A percentile compares a stretch with the other conserved stretches of the same genome.
phyloP scores from a whole-genome alignment of 2,113 vertebrate genomes.

The Cyphomyrus plagiostoma region DNA sequence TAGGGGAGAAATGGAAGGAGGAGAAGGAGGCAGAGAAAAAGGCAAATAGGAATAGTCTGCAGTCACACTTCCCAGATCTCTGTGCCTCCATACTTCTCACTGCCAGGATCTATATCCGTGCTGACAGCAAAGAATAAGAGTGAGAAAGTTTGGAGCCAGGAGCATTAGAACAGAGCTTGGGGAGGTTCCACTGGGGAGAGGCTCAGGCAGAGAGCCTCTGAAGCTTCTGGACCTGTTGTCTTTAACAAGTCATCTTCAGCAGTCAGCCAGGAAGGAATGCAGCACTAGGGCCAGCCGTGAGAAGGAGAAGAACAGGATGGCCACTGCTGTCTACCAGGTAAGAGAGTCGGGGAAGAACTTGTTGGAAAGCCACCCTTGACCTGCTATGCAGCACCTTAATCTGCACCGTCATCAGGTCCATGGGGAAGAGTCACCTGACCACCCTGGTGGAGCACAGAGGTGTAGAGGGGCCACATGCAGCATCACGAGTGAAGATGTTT shows the following conservation, averaged over 20 bases:
- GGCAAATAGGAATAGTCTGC: neutral
- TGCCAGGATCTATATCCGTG: neutral
- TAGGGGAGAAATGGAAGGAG: slow-evolving; percentile 16
- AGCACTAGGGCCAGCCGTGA: neutral
- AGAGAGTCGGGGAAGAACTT: slow-evolving; percentile 16
- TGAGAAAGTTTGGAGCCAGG: neutral
- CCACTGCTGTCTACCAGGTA: slow-evolving; percentile 47
- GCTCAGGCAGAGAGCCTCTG: neutral
- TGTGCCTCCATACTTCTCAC: neutral
- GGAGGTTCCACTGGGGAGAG: neutral
- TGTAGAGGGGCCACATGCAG: neutral
- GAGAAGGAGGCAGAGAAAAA: neutral
- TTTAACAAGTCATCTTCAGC: neutral
- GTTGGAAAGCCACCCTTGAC: neutral
- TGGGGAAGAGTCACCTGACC: neutral
- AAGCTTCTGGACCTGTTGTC: neutral
- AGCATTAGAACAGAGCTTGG: neutral
- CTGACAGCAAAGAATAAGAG: neutral
- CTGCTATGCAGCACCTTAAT: neutral
- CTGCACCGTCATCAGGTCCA: neutral
- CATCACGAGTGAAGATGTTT: neutral
- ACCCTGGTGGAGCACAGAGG: neutral
- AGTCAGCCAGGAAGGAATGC: neutral
- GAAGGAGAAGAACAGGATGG: slow-evolving; percentile 28
- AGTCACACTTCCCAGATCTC: neutral